These are phyloP conservation scores for Champsocephalus esox DNA, from an alignment of 2,797 vertebrate genomes.

Conservation along the genomic window DNA sequence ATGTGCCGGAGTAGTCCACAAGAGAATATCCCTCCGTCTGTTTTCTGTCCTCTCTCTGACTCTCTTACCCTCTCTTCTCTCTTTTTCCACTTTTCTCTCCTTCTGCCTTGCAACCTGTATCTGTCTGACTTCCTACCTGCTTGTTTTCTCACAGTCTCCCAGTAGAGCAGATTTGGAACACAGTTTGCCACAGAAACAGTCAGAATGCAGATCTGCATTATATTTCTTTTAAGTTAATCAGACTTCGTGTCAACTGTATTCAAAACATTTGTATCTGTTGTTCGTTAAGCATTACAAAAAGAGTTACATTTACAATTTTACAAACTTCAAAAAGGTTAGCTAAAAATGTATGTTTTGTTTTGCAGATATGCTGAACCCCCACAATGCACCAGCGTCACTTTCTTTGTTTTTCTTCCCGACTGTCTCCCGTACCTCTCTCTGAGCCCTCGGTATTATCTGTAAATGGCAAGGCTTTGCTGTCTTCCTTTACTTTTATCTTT, in stretches of 20 bases:
- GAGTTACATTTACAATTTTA: neutral
- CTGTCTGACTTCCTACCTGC: conserved; percentile 27
- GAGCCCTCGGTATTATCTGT: conserved; percentile 63
- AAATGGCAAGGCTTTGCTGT: conserved; percentile 59
- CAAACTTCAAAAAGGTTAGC: neutral
- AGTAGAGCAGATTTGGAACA: neutral
- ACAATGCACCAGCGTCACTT: neutral
- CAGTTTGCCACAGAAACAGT: neutral
- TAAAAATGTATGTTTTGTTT: neutral
- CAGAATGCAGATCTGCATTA: neutral
- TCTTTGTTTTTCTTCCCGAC: conserved; percentile 23
- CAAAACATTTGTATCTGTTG: neutral
- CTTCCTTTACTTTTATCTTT: conserved; percentile 58
- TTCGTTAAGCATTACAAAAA: neutral
- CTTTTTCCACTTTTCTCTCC: conserved; percentile 13
- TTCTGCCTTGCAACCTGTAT: conserved; percentile 7
- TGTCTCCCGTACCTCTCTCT: conserved; percentile 51
- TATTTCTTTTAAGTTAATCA: neutral
- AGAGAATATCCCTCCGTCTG: conserved; percentile 54
- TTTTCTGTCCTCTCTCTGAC: conserved; percentile 45
- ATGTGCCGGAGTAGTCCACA: conserved; percentile 50
- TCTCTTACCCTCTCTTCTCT: conserved; percentile 17
- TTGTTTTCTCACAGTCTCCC: neutral
- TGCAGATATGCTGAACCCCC: neutral
- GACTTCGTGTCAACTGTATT: neutral